Percentiles rank a stretch among this genome's conserved stretches.
These are phyloP conservation scores for Emys orbicularis DNA, from an alignment of 2,797 vertebrate species.

Conservation along the genomic window DNA sequence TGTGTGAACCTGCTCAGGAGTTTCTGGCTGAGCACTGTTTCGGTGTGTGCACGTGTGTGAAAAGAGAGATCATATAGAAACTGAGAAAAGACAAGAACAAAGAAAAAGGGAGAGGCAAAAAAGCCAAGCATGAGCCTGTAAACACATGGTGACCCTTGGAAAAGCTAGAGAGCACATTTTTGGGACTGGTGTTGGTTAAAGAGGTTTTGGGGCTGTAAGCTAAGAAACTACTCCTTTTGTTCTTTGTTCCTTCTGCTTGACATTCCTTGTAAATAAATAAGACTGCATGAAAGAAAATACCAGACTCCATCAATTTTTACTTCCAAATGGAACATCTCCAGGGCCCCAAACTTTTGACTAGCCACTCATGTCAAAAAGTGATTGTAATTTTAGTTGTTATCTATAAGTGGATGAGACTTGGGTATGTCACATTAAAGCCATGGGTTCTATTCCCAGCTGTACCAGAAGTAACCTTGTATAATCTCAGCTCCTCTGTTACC, in stretches of 20 bases:
- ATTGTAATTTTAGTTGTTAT: not conserved
- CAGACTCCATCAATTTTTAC: not conserved
- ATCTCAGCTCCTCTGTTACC: slow-evolving; percentile 6
- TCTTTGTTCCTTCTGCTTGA: not conserved
- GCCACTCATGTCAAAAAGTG: not conserved
- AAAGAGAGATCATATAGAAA: not conserved
- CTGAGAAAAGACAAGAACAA: not conserved
- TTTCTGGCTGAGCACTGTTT: not conserved
- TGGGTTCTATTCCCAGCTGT: not conserved
- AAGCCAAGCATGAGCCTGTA: not conserved
- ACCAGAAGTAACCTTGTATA: not conserved
- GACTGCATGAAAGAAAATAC: not conserved
- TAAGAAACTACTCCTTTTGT: not conserved
- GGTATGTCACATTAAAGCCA: slow-evolving; percentile 6
- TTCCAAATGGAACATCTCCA: not conserved
- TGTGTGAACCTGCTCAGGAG: not conserved
- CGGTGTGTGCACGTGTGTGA: not conserved
- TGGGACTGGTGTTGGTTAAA: not conserved
- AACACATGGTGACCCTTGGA: not conserved
- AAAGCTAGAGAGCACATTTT: not conserved
- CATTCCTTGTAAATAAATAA: not conserved
- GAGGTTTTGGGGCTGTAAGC: not conserved
- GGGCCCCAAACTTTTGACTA: not conserved
- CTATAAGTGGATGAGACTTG: slow-evolving; percentile 9
- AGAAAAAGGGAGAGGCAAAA: not conserved